Conservation (phyloP, 2,113 vertebrate species). For the Prunella himalayana region DNA sequence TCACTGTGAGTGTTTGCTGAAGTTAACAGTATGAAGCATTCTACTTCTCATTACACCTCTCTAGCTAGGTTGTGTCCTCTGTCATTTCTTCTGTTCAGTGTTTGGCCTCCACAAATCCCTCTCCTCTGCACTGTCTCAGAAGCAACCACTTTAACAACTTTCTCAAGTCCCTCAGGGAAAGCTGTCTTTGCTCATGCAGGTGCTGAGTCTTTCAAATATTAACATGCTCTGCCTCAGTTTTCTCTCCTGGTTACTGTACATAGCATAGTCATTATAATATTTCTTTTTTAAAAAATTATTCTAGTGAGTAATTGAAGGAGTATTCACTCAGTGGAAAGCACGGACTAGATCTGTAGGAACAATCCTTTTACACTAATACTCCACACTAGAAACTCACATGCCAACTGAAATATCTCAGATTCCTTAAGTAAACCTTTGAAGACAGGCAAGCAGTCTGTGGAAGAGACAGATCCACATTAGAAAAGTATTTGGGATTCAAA, state of each 20-base stretch:
- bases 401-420: not conserved
- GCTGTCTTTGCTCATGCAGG: not conserved
- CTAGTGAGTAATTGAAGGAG: not conserved
- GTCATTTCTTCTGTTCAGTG: not conserved
- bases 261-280: not conserved
- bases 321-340: not conserved
- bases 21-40: not conserved
- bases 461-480: not conserved
- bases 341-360: not conserved
- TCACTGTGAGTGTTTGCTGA: not conserved
- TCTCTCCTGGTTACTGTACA: not conserved
- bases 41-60: not conserved
- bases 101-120: not conserved
- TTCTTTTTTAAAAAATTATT: fast-evolving
- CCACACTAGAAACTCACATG: not conserved
- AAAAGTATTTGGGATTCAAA: not conserved
- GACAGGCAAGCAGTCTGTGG: not conserved
- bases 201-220: not conserved
- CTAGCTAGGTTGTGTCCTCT: not conserved
- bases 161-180: not conserved
- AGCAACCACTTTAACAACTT: not conserved
- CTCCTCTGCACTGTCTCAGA: not conserved
- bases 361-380: not conserved
- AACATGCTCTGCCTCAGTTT: not conserved
- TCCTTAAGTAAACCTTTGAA: not conserved